Percentiles rank a stretch among this genome's conserved stretches.
phyloP scores from a whole-genome alignment of 92 coral and sea anemone species.

The Palythoa grandiflora region DNA sequence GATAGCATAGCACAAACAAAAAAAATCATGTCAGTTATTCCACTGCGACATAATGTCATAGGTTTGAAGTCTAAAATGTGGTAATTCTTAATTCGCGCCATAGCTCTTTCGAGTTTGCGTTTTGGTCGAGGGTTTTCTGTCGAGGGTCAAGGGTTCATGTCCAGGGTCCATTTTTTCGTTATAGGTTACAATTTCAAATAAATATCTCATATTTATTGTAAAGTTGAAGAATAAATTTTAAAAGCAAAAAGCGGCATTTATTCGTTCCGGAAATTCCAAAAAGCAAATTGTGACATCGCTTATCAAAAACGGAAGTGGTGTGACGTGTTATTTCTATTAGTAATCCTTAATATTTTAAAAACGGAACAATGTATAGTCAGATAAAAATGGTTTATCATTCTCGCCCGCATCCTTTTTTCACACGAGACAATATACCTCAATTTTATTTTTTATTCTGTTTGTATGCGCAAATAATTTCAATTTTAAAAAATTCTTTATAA shows the following conservation, averaged over 20 bases:
- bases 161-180: background rate
- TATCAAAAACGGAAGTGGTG: no score
- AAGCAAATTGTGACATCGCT: no score
- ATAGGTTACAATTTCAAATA: background rate
- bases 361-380: no score
- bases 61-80: constrained; percentile 69
- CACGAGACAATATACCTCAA: no score
- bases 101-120: constrained; percentile 53
- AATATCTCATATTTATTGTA: background rate
- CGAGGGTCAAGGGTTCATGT: constrained; percentile 33
- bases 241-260: background rate
- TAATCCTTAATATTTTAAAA: constrained; percentile 54
- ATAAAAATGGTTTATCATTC: background rate
- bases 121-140: no score
- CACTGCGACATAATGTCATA: constrained; percentile 62
- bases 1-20: constrained; percentile 73
- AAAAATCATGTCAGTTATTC: constrained; percentile 62
- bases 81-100: constrained; percentile 68
- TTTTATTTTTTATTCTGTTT: no score
- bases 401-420: constrained; percentile 41
- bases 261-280: background rate
- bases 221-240: background rate
- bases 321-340: no score
- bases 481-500: no score
- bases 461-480: no score